Conservation (phyloP, 1,140 invertebrate species). For the Tetraneura akinire region DNA sequence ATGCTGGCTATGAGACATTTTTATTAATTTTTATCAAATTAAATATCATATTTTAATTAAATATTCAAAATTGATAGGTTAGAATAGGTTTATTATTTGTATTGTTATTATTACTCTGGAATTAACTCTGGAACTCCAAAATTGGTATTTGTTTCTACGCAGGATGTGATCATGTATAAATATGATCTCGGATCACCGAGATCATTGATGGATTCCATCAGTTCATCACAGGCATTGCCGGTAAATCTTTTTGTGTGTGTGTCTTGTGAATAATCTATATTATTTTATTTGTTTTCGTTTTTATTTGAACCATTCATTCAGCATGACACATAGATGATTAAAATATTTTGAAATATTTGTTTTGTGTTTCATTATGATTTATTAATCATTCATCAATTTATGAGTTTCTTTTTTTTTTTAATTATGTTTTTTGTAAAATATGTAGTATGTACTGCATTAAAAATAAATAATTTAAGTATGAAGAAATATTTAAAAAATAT, state of each 20-base stretch:
- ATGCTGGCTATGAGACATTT: constrained; percentile 22
- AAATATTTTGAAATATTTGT: constrained; percentile 47
- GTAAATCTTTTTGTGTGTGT: constrained; percentile 49
- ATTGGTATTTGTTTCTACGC: constrained; percentile 51
- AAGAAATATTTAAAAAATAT: background rate
- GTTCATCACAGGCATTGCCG: constrained; percentile 50
- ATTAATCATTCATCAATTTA: constrained; percentile 32
- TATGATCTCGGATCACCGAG: constrained; percentile 50
- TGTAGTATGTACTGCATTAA: constrained; percentile 2
- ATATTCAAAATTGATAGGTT: constrained; percentile 40
- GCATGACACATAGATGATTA: constrained; percentile 50
- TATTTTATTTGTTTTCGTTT: constrained; percentile 47
- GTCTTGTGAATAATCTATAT: constrained; percentile 49
- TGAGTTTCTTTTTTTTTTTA: constrained; percentile 21
- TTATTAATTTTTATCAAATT: constrained; percentile 10
- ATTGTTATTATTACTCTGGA: constrained; percentile 40
- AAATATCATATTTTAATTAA: constrained; percentile 20
- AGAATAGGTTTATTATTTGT: constrained; percentile 43
- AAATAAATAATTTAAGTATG: background rate
- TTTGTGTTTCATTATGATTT: constrained; percentile 47
- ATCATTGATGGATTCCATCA: constrained; percentile 50
- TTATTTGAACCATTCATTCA: constrained; percentile 48
- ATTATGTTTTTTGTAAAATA: constrained; percentile 30
- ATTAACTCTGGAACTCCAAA: constrained; percentile 49
- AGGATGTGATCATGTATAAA: constrained; percentile 51